A percentile compares a stretch with the other conserved stretches of the same genome.
Evolutionary conservation across 92 coral and sea anemone species (phyloP).

Genomic region (Pocillopora meandrina): DNA sequence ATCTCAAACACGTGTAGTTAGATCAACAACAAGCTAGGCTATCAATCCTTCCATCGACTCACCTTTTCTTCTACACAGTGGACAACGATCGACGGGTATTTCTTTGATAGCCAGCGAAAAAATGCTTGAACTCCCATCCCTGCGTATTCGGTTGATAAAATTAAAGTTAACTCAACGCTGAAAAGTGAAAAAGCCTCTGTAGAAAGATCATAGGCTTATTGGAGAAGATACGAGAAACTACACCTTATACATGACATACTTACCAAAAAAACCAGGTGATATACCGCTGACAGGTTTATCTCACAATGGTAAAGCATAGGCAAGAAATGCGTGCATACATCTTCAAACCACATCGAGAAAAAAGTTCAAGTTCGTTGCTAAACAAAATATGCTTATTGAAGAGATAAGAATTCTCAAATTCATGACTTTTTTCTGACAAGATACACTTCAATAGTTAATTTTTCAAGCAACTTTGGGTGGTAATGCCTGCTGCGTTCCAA

Average conservation of each 20-base stretch:
- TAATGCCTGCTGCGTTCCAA: no score
- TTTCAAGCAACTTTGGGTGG: no score
- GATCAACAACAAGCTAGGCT: background rate
- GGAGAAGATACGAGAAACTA: background rate
- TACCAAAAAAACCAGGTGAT: background rate
- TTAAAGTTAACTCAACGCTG: background rate
- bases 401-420: no score
- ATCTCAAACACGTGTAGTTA: conserved; percentile 5
- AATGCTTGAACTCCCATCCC: conserved; percentile 99
- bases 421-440: no score
- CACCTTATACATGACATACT: no score
- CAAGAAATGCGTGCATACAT: no score
- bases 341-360: no score
- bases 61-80: conserved; percentile 99
- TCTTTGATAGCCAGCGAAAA: conserved; percentile 99
- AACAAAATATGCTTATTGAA: no score
- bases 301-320: background rate
- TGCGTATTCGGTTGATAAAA: background rate
- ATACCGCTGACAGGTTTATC: conserved; percentile 25
- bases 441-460: no score
- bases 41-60: background rate
- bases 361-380: no score
- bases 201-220: background rate
- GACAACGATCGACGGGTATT: conserved; percentile 95
- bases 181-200: background rate